Base-by-base conservation (phyloP, 2,113 vertebrate genomes). In the Petroica traversi region DNA sequence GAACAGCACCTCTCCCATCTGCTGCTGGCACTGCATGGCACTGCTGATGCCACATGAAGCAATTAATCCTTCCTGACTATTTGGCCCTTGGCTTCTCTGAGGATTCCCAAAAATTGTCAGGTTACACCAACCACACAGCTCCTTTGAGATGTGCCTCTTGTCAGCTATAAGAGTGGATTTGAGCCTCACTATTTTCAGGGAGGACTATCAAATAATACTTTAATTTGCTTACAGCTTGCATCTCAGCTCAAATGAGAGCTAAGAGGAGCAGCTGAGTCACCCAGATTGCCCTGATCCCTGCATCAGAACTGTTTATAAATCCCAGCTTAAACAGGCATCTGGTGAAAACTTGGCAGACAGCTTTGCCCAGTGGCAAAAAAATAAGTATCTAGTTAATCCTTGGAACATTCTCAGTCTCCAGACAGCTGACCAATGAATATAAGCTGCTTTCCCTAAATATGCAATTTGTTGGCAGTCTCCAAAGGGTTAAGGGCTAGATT, bases 401-500 rank as follows among this genome's bases (percentile, higher is more conserved):
- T 72, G n/a, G 64, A 92, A 94, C 12, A 48, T 46, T 45, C 17
- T 6, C n/a, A 72, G 62, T 78, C 77, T 89, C 64, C 61, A 92
- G 73, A 72, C 34, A 75, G 77, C 25, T 4, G 2, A 86, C 61
- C 68, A 93, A 89, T 33, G 48, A 93, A 80, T 45, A 40, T 75
- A 74, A 81, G 59, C 61, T 71, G 61, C 43, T 87, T 83, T 75
- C 28, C 61, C 51, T 34, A n/a, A 80, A 78, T 41, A 77, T 33
- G 61, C 29, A 20, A 36, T 77, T 94, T 54, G 8, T 45, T 92
- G 45, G 40, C 2, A 6, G 49, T 66, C 64, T 89, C 41, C 52
- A 64, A 94, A 87, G 84, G 77, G 91, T 96, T 97, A 96, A 97
- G 62, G 49, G 41, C 64, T 64, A 89, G 40, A 85, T 61, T 69